Evolutionary conservation across 2,113 vertebrate genomes (phyloP), one percentile per base, ranked within the genome.

Genomic region (Calyptommatus sinebrachiatus): DNA sequence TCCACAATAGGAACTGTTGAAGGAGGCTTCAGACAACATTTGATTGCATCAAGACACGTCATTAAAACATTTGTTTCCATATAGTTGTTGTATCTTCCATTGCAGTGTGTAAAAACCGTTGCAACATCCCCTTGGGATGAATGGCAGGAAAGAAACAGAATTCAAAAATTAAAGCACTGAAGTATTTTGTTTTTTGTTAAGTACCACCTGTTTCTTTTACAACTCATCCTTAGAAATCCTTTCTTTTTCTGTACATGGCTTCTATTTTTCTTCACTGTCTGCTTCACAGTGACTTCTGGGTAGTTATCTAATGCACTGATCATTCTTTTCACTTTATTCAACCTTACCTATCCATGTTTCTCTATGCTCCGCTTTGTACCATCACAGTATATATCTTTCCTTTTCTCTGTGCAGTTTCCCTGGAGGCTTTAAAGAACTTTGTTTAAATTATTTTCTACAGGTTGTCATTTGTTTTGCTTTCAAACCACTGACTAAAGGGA

Each of bases 261-360:
- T 14, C 48, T 57, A 50, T 29, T 69, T 24, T 57, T 50, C 14
- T 26, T 29, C 29, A 11, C 28, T 67, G 53, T 20, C 22, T 75
- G 24, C 61, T 63, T 60, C 29, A 74, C 24, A 29, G 26, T 41
- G 4, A 24, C 60, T 48, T 72, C 18, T 24, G 20, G 53, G 45
- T 80, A 35, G 28, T 80, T 73, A 80, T 73, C 71, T 73, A 28
- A 57, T 18, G 12, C 57, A 18, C 21, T 73, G 48, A 74, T 80
- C 48, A 73, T 29, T 29, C 73, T 73, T 46, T 57, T 26, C 57
- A 60, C 18, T 46, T 48, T n/a, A 68, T 80, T 73, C 48, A n/a
- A 10, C 11, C 48, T 73, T 80, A 73, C 60, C 79, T 80, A 24
- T 20, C 31, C 22, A 45, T 74, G 48, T 74, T 67, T 73, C 12